These are phyloP conservation scores for Dendrolimus kikuchii DNA, from an alignment of 1,140 invertebrate genomes.

Conservation along the genomic window DNA sequence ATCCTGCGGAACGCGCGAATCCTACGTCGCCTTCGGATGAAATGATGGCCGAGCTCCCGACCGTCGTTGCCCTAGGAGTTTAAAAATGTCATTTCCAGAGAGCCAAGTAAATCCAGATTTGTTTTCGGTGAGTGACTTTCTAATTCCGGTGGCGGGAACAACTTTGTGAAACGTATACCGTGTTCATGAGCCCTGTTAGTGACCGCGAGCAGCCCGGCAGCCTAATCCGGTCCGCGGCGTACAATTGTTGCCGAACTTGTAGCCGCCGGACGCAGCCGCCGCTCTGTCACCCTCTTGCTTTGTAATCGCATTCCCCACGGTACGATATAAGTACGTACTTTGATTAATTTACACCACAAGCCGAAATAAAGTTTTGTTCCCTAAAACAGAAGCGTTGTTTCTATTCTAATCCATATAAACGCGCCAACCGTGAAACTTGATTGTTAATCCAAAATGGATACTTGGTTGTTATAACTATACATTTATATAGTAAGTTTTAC, in stretches of 20 bases:
- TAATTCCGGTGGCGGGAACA: slow-evolving; percentile 54
- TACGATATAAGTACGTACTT: slow-evolving; percentile 35
- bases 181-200: slow-evolving; percentile 55
- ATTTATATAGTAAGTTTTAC: slow-evolving; percentile 19
- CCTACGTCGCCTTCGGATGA: slow-evolving; percentile 37
- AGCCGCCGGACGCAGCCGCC: slow-evolving; percentile 19
- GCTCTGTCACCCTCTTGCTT: slow-evolving; percentile 28
- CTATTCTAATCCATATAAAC: slow-evolving; percentile 36
- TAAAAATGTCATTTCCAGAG: slow-evolving; percentile 60
- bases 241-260: slow-evolving; percentile 51
- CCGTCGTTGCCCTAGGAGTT: slow-evolving; percentile 31
- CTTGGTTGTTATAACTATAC: slow-evolving; percentile 24
- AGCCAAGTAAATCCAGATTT: slow-evolving; percentile 63
- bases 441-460: slow-evolving; percentile 43
- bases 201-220: slow-evolving; percentile 43
- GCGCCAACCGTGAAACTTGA: slow-evolving; percentile 35
- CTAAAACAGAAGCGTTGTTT: slow-evolving; percentile 56
- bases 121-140: slow-evolving; percentile 63
- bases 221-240: slow-evolving; percentile 57
- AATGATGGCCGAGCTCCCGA: slow-evolving; percentile 39
- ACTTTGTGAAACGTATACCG: slow-evolving; percentile 67
- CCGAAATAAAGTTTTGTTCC: slow-evolving; percentile 45
- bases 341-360: slow-evolving; percentile 60
- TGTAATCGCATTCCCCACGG: slow-evolving; percentile 50
- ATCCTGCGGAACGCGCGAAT: slow-evolving; percentile 40